A percentile compares a stretch with the other conserved stretches of the same genome.
Conservation (phyloP, 2,797 vertebrate genomes). For the Huso huso region DNA sequence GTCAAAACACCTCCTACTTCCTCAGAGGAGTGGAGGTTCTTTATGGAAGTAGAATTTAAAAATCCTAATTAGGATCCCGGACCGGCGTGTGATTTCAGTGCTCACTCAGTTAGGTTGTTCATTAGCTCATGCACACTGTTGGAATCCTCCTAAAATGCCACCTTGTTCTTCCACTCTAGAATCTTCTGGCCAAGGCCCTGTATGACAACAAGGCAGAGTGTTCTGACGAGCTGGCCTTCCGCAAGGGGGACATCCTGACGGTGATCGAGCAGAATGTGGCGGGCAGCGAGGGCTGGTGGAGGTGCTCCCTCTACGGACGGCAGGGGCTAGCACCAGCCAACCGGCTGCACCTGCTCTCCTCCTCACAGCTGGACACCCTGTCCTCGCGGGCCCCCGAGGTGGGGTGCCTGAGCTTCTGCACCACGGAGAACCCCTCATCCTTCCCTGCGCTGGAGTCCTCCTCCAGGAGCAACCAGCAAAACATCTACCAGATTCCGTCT, state of each 20-base stretch:
- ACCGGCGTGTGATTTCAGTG: not conserved
- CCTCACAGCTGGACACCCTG: slow-evolving; percentile 20
- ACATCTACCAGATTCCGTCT: slow-evolving; percentile 69
- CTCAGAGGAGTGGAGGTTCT: not conserved
- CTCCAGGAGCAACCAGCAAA: slow-evolving; percentile 12
- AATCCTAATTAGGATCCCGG: no score
- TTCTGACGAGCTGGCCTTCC: slow-evolving; percentile 81
- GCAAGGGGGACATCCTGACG: slow-evolving; percentile 75
- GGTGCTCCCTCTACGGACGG: slow-evolving; percentile 71
- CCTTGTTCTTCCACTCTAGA: slow-evolving; percentile 45
- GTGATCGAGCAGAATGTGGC: slow-evolving; percentile 68
- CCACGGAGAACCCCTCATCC: slow-evolving; percentile 10
- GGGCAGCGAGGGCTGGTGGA: slow-evolving; percentile 84
- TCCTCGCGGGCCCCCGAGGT: not conserved
- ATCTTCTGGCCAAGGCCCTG: slow-evolving; percentile 75
- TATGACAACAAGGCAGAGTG: slow-evolving; percentile 90
- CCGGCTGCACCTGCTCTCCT: slow-evolving; percentile 66
- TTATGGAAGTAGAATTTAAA: no score
- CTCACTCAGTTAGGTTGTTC: not conserved
- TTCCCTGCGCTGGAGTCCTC: slow-evolving; percentile 4
- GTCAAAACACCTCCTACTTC: not conserved
- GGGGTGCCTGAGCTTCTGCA: not conserved
- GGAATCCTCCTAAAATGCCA: no score
- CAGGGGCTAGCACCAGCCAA: slow-evolving; percentile 88
- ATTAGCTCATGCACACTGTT: not conserved